Percentiles rank a stretch among this genome's conserved stretches.
phyloP scores from a whole-genome alignment of 2,113 vertebrate genomes.

The Dolichallabes microphthalmus region DNA sequence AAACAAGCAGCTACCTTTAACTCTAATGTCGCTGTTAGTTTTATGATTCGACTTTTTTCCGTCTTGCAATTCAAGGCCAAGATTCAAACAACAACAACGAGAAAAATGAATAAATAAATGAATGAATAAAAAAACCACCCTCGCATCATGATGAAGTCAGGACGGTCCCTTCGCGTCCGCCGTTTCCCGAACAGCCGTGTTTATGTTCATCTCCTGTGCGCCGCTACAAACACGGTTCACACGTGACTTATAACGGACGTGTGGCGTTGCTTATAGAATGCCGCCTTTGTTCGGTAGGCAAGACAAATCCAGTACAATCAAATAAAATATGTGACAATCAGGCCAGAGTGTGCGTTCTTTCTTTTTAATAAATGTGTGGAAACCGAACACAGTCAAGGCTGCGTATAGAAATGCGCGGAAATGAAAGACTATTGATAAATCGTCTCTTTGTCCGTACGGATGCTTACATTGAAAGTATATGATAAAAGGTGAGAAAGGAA shows the following conservation, averaged over 20 bases:
- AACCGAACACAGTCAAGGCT: conserved; percentile 25
- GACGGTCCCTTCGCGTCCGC: not conserved
- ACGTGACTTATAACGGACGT: not conserved
- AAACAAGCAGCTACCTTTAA: not conserved
- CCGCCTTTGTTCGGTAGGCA: not conserved
- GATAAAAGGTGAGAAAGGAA: not conserved
- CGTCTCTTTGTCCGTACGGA: conserved; percentile 21
- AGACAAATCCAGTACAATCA: not conserved
- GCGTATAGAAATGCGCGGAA: not conserved
- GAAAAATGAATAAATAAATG: no score
- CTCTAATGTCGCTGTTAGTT: not conserved
- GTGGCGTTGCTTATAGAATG: not conserved
- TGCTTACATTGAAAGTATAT: not conserved
- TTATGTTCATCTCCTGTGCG: not conserved
- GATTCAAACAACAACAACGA: not conserved
- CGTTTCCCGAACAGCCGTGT: not conserved
- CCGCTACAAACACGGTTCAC: not conserved
- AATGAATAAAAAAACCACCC: no score
- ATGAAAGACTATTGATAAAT: not conserved
- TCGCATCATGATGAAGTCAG: no score
- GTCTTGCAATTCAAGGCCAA: not conserved
- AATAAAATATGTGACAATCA: not conserved
- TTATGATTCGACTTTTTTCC: not conserved
- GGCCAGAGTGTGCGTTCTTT: not conserved
- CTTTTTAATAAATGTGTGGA: not conserved